Conservation (phyloP, 2,797 vertebrate species). For the Streptopelia turtur region DNA sequence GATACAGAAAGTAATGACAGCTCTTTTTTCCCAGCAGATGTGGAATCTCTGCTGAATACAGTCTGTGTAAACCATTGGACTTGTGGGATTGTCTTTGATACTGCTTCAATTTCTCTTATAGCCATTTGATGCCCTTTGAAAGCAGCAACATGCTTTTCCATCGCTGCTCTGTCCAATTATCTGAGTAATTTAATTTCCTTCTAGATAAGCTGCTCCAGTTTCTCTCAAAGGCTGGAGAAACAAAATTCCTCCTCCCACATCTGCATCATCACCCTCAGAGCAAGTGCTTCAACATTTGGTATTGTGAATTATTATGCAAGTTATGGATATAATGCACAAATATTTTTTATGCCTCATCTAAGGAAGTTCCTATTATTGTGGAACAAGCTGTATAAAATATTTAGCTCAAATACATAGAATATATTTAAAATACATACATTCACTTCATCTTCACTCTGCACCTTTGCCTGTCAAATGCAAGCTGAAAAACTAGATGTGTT, state of each 20-base stretch:
- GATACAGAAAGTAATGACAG: not conserved
- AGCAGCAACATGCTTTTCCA: slow-evolving; percentile 12
- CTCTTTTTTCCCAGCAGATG: not conserved
- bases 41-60: not conserved
- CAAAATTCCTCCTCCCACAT: not conserved
- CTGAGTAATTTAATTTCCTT: slow-evolving; percentile 68
- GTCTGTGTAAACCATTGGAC: not conserved
- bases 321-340: not conserved
- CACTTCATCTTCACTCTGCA: not conserved
- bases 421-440: not conserved
- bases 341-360: not conserved
- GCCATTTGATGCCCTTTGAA: slow-evolving; percentile 10
- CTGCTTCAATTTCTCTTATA: not conserved
- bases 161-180: slow-evolving; percentile 37
- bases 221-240: not conserved
- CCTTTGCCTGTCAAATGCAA: not conserved
- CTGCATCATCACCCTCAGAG: not conserved
- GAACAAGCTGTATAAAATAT: not conserved
- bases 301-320: not conserved
- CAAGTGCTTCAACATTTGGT: not conserved
- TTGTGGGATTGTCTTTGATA: not conserved
- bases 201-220: slow-evolving; percentile 24
- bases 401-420: not conserved
- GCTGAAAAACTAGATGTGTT: not conserved
- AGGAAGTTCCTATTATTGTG: not conserved